A percentile compares a stretch with the other conserved stretches of the same genome.
These are phyloP conservation scores for Sialia sialis DNA, from an alignment of 2,113 vertebrate genomes.

Conservation along the genomic window DNA sequence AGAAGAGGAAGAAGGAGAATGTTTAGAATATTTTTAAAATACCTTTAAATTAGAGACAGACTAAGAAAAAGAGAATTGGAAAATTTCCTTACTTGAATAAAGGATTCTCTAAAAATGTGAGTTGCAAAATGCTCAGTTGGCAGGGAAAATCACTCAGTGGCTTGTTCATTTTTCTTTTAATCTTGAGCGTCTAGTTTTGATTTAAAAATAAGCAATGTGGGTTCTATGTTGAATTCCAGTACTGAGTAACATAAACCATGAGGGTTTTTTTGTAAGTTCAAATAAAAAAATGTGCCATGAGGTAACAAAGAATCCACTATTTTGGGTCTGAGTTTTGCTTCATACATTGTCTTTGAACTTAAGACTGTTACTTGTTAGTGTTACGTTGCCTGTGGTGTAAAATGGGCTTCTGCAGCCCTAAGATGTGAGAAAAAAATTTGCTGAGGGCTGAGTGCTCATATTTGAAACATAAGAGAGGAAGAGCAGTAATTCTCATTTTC, in stretches of 20 bases:
- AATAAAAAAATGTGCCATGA: background rate
- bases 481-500: background rate
- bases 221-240: background rate
- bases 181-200: background rate
- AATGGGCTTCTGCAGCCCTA: background rate
- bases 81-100: background rate
- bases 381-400: background rate
- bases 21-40: background rate
- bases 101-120: background rate
- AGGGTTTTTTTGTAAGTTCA: background rate
- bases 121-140: background rate
- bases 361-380: background rate
- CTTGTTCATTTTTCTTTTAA: background rate
- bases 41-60: background rate
- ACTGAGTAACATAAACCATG: background rate
- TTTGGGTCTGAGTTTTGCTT: background rate
- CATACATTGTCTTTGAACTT: background rate
- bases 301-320: background rate
- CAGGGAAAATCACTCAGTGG: background rate
- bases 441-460: background rate
- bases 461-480: background rate
- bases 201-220: constrained; percentile 10
- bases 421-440: background rate
- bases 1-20: background rate
- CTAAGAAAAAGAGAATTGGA: background rate